Evolutionary conservation across 2,113 vertebrate genomes (phyloP).

Genomic region (Hippolais icterina): DNA sequence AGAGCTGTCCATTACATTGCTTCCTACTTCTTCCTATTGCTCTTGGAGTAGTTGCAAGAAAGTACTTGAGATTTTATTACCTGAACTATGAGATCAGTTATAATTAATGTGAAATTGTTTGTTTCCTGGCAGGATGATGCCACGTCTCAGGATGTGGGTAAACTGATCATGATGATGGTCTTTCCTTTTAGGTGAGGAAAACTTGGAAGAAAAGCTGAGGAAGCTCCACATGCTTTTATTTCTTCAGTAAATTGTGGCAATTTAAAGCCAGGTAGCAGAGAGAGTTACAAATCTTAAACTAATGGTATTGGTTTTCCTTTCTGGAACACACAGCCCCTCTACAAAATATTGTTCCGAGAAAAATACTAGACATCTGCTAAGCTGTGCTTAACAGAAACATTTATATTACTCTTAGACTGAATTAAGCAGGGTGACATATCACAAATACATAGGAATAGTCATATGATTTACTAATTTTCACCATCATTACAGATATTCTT

Average conservation of each 20-base stretch:
- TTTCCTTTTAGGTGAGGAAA: background rate
- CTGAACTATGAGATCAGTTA: background rate
- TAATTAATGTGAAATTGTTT: background rate
- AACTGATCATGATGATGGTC: background rate
- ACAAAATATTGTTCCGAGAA: background rate
- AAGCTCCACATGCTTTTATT: background rate
- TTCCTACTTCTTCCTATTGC: background rate
- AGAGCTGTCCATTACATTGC: background rate
- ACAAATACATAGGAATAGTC: background rate
- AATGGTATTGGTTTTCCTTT: background rate
- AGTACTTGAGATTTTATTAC: background rate
- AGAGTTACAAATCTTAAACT: background rate
- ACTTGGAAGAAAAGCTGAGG: background rate
- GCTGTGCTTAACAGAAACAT: background rate
- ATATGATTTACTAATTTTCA: background rate
- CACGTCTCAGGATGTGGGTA: background rate
- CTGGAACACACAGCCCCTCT: background rate
- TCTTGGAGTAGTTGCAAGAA: background rate
- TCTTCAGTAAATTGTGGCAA: background rate
- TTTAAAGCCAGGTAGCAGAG: background rate
- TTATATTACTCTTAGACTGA: background rate
- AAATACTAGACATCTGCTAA: background rate
- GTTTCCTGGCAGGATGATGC: background rate
- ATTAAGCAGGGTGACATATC: background rate
- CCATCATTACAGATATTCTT: background rate